Percentiles rank a stretch among this genome's conserved stretches.
These are phyloP conservation scores for Drosophila miranda DNA, from an alignment of 1,140 invertebrate genomes.

Conservation along the genomic window DNA sequence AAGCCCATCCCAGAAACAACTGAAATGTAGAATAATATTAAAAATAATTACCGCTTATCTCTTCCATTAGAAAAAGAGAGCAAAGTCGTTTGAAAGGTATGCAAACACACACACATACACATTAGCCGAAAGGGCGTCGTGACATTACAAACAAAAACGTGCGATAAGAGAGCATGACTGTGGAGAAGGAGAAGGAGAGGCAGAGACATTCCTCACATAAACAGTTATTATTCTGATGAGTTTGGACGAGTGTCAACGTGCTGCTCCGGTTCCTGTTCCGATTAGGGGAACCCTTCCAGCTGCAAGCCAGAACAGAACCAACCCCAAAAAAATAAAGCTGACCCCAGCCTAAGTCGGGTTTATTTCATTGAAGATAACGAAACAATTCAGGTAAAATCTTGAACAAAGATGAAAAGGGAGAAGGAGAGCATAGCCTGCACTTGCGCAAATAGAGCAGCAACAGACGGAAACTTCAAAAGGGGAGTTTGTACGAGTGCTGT, in stretches of 20 bases:
- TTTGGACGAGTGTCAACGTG: constrained; percentile 41
- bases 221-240: constrained; percentile 26
- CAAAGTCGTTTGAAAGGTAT: constrained; percentile 76
- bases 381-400: constrained; percentile 26
- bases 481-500: constrained; percentile 53
- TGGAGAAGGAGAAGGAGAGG: constrained; percentile 9
- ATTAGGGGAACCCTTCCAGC: constrained; percentile 37
- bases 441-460: constrained; percentile 68
- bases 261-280: constrained; percentile 52
- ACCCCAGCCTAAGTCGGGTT: constrained; percentile 22
- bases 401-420: not conserved
- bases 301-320: constrained; percentile 26
- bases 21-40: constrained; percentile 25
- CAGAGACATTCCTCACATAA: constrained; percentile 39
- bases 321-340: constrained; percentile 38
- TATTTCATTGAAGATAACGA: constrained; percentile 22
- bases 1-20: not conserved
- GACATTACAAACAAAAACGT: constrained; percentile 38
- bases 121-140: constrained; percentile 11
- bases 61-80: constrained; percentile 15
- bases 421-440: constrained; percentile 58
- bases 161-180: constrained; percentile 43
- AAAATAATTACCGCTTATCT: constrained; percentile 55
- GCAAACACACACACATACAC: constrained; percentile 18
- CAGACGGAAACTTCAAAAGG: constrained; percentile 63